Conservation (phyloP, 1,140 invertebrate genomes). For the Wiebesia pumilae region DNA sequence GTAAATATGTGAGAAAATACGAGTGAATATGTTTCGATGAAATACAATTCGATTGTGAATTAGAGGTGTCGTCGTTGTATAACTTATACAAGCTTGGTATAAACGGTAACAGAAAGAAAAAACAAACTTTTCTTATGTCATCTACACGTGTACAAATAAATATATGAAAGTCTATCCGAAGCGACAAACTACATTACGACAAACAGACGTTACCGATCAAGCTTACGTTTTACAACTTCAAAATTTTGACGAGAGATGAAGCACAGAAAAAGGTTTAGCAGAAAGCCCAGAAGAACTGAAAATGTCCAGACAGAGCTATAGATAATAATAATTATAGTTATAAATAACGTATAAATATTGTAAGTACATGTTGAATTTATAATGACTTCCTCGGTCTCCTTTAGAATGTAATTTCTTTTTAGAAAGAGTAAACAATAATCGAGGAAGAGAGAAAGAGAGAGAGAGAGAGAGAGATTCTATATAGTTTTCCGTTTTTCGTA, state of each 20-base stretch:
- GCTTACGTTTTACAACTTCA: background rate
- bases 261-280: background rate
- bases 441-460: background rate
- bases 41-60: background rate
- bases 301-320: slow-evolving; percentile 24
- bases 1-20: slow-evolving; percentile 18
- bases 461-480: slow-evolving; percentile 19
- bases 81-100: background rate
- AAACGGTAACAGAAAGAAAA: background rate
- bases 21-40: background rate
- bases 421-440: background rate
- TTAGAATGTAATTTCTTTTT: background rate
- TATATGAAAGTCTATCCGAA: slow-evolving; percentile 4
- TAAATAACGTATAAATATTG: slow-evolving; percentile 43
- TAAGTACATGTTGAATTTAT: slow-evolving; percentile 48
- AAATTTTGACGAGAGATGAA: slow-evolving; percentile 9
- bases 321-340: slow-evolving; percentile 36
- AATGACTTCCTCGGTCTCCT: slow-evolving; percentile 36
- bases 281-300: background rate
- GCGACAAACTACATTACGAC: background rate
- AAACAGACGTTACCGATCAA: background rate
- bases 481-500: slow-evolving; percentile 30
- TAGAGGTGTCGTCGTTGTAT: background rate
- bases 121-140: background rate
- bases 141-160: slow-evolving; percentile 16